Conservation (phyloP, 2,797 vertebrate genomes). For the Hirundo rustica region DNA sequence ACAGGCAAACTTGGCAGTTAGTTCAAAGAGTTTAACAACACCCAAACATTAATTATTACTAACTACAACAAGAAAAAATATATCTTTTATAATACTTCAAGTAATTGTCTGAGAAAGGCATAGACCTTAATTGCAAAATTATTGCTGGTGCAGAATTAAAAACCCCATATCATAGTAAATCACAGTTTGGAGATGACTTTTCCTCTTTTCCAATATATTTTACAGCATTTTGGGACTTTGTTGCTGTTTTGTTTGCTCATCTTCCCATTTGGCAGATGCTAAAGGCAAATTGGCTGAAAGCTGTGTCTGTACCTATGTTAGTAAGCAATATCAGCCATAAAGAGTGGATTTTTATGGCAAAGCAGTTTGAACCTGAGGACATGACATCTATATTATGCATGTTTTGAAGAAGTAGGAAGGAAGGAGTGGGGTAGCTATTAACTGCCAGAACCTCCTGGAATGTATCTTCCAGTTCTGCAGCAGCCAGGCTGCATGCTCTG, state of each 20-base stretch:
- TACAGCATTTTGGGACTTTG: conserved; percentile 22
- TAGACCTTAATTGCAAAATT: not conserved
- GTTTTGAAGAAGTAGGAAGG: not conserved
- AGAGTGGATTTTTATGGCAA: not conserved
- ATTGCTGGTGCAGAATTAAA: not conserved
- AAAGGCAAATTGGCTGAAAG: not conserved
- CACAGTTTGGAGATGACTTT: not conserved
- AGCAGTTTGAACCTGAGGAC: not conserved
- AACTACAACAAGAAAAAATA: not conserved
- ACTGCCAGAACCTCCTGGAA: not conserved
- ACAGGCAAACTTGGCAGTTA: not conserved
- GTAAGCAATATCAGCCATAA: not conserved
- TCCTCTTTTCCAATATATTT: conserved; percentile 31
- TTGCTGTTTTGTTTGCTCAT: not conserved
- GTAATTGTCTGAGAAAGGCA: not conserved
- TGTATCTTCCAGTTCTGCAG: not conserved
- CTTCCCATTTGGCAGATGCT: conserved; percentile 40
- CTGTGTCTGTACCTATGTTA: not conserved
- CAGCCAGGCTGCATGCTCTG: not conserved
- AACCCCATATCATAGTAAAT: not conserved
- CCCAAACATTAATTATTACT: conserved; percentile 7
- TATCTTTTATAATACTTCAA: not conserved
- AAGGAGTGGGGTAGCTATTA: not conserved
- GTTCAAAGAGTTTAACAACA: conserved; percentile 22
- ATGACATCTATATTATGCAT: not conserved